Evolutionary conservation across 2,888 invertebrate species (phyloP).

Genomic region (Cistogaster globosa): DNA sequence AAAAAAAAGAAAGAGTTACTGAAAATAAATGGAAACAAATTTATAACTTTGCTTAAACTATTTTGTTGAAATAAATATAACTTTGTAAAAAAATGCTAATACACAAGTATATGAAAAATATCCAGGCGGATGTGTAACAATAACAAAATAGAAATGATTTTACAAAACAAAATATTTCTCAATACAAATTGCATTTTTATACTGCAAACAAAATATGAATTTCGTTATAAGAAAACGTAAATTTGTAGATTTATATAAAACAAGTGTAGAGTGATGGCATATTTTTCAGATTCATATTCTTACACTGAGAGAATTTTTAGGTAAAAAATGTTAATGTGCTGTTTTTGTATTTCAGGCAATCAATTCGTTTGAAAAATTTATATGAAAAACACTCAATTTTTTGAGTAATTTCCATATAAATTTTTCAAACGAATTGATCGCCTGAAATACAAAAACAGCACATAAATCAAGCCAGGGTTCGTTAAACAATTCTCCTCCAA

Average conservation of each 20-base stretch:
- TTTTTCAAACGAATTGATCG: no score
- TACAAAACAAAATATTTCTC: constrained; percentile 3
- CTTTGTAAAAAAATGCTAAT: constrained; percentile 56
- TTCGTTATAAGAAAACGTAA: constrained; percentile 38
- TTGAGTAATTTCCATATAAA: no score
- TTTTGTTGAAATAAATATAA: constrained; percentile 66
- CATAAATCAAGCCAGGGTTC: no score
- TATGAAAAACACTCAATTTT: no score
- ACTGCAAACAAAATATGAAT: constrained; percentile 38
- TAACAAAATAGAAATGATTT: constrained; percentile 14
- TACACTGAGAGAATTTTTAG: background rate
- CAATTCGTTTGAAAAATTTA: no score
- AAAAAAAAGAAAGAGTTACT: constrained; percentile 16
- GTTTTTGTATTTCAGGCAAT: no score
- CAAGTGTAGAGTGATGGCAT: background rate
- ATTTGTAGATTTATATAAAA: constrained; percentile 41
- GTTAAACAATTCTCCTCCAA: no score
- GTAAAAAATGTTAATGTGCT: no score
- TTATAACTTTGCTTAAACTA: constrained; percentile 52
- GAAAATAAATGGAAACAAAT: constrained; percentile 21
- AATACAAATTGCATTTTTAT: constrained; percentile 52
- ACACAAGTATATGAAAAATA: constrained; percentile 24
- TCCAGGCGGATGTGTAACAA: constrained; percentile 51
- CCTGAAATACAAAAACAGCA: no score
- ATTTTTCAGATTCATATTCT: background rate